Base-by-base conservation (phyloP, 2,888 invertebrate genomes). In the Parnassius mnemosyne region DNA sequence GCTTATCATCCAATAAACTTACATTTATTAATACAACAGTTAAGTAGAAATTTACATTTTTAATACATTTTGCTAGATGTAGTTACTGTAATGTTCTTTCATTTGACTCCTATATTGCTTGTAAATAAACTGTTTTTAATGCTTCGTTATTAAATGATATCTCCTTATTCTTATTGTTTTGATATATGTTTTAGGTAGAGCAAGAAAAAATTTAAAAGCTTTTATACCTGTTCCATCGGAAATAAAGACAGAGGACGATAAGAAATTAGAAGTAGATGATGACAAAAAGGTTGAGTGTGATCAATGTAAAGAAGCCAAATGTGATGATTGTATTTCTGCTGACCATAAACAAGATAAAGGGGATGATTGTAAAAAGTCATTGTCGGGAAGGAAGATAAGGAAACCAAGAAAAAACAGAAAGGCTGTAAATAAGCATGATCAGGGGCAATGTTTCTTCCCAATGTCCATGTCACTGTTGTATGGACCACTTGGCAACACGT, bases 401-500 rank as follows among this genome's bases (percentile, higher is more conserved):
- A 83, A 78, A 68, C 87, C 90, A 7, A 76, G 80, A 65, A 89
- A 90, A 72, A 92, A 92, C 65, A 78, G 92, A 56, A 90, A 91
- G 69, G 82, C 89, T 0, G 70, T 83, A 47, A 72, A 81, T 58
- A 84, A 87, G 67, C 84, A 84, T 60, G 85, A 92, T 11, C 79
- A 79, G n/a, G 84, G 81, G 1, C 85, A 86, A 64, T 90, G 82
- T 66, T 89, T 87, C 83, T 98, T 97, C 87, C 98, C 98, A 2
- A 94, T 96, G 80, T 97, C 97, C 20, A 96, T 98, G 95, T 95
- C 96, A 51, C 94, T 97, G 78, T 93, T 95, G 83, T 97, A 96
- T 83, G 98, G 98, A 54, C 95, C 96, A 12, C 93, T 96, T 66
- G 94, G 94, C 73, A 93, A 94, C 74, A 92, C 93, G 0, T 68